Percentiles rank a stretch among this genome's conserved stretches.
Evolutionary conservation across 1,140 invertebrate species (phyloP).

Genomic region (Meloidogyne exigua): DNA sequence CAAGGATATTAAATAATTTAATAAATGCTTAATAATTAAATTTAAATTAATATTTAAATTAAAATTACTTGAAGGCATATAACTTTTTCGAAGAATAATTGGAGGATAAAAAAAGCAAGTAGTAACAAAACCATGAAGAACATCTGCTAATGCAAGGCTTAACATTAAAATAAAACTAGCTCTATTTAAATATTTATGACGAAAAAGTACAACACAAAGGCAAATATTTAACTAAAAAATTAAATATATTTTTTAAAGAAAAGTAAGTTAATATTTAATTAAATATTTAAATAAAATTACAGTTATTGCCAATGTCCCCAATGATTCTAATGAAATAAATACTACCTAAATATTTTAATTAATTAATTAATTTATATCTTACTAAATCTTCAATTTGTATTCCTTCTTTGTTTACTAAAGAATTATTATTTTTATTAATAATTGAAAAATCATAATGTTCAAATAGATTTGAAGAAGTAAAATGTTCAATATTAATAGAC

Average conservation of each 20-base stretch:
- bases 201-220: slow-evolving; percentile 55
- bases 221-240: slow-evolving; percentile 42
- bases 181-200: slow-evolving; percentile 56
- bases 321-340: slow-evolving; percentile 53
- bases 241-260: neutral
- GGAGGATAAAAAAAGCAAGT: slow-evolving; percentile 63
- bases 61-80: slow-evolving; percentile 37
- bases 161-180: slow-evolving; percentile 63
- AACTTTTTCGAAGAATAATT: slow-evolving; percentile 50
- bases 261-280: neutral
- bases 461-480: slow-evolving; percentile 11
- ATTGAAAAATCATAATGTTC: neutral
- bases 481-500: neutral
- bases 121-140: slow-evolving; percentile 55
- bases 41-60: neutral
- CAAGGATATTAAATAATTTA: slow-evolving; percentile 59
- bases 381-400: neutral
- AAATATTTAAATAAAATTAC: slow-evolving; percentile 34
- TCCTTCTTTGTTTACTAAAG: neutral
- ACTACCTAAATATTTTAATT: slow-evolving; percentile 37
- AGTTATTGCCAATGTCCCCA: slow-evolving; percentile 56
- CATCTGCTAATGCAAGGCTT: slow-evolving; percentile 58
- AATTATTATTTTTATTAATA: neutral
- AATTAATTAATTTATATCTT: neutral
- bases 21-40: slow-evolving; percentile 29